Conservation (phyloP, 2,888 invertebrate species). For the Boloria selene region DNA sequence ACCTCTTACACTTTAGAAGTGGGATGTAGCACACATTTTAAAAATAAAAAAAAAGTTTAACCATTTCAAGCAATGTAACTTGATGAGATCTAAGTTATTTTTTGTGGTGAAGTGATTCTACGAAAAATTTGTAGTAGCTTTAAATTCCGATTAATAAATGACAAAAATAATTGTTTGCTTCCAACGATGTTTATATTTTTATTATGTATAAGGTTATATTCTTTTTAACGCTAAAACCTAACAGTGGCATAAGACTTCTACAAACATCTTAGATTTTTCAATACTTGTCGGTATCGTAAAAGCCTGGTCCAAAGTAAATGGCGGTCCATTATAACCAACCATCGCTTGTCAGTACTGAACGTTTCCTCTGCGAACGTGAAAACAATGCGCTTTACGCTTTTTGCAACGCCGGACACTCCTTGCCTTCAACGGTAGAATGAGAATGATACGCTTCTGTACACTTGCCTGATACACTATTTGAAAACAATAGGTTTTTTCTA, state of each 20-base stretch:
- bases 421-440: constrained; percentile 63
- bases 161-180: no score
- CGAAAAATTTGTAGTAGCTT: no score
- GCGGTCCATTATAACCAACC: constrained; percentile 65
- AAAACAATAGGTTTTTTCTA: constrained; percentile 52
- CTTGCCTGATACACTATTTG: constrained; percentile 51
- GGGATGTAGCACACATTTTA: not conserved
- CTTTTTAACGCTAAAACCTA: not conserved
- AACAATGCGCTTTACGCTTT: constrained; percentile 75
- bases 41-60: constrained; percentile 7
- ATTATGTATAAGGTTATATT: not conserved
- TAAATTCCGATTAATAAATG: no score
- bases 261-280: constrained; percentile 27
- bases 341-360: constrained; percentile 61
- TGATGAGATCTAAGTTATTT: not conserved
- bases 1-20: constrained; percentile 13
- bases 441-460: constrained; percentile 65
- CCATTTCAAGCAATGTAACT: constrained; percentile 6
- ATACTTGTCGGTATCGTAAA: constrained; percentile 51
- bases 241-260: constrained; percentile 15
- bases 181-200: no score
- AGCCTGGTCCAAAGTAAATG: constrained; percentile 64
- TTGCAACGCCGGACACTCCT: constrained; percentile 63
- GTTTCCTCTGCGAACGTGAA: constrained; percentile 61
- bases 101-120: no score